phyloP scores from a whole-genome alignment of 1,140 invertebrate genomes.

The Schmidtea mediterranea region DNA sequence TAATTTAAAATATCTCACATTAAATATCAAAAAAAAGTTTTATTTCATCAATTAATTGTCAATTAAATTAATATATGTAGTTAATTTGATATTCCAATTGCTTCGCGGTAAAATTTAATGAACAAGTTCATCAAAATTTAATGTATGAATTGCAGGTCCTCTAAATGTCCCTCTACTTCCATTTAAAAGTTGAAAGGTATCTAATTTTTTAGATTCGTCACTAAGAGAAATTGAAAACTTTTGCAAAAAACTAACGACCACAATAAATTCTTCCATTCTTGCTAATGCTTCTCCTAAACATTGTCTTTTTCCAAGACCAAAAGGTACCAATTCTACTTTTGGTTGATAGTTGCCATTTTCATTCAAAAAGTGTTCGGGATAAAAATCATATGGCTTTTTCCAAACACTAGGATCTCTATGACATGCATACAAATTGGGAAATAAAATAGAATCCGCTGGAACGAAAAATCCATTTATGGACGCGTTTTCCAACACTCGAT shows the following conservation, averaged over 20 bases:
- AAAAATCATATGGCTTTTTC: constrained; percentile 40
- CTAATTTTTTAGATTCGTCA: no score
- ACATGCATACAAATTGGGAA: constrained; percentile 24
- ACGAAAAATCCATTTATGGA: constrained; percentile 16
- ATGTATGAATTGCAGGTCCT: no score
- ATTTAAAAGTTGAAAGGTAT: no score
- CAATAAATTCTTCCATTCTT: constrained; percentile 19
- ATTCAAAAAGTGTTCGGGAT: constrained; percentile 36
- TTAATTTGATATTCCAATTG: no score
- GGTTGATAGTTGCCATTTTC: constrained; percentile 32
- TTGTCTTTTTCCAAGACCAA: constrained; percentile 11
- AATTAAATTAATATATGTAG: no score
- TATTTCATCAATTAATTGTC: no score
- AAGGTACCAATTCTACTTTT: constrained; percentile 31
- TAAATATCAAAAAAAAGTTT: no score
- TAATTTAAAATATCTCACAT: no score
- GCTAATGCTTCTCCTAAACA: constrained; percentile 18
- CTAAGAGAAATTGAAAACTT: constrained; percentile 12
- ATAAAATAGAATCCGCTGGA: constrained; percentile 18
- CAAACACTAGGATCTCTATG: constrained; percentile 29
- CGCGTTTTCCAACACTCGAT: constrained; percentile 10
- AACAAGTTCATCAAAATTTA: no score
- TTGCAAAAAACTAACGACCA: constrained; percentile 17
- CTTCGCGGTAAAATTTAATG: no score
- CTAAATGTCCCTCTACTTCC: no score